A percentile compares a stretch with the other conserved stretches of the same genome.
Evolutionary conservation across 2,113 vertebrate species (phyloP).

Genomic region (Zosterops japonicus): DNA sequence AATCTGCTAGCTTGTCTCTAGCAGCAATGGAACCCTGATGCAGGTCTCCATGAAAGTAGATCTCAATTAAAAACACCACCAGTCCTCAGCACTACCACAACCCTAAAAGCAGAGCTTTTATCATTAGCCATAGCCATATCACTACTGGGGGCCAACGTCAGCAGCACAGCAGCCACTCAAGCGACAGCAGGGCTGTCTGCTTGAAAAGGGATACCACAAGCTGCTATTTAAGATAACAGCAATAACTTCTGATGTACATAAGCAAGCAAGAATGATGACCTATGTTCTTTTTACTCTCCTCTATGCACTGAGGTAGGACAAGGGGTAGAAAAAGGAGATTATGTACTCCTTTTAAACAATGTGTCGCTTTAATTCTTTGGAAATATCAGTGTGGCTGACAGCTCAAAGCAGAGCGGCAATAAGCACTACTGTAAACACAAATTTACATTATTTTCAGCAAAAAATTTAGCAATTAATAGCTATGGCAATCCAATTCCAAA

Average conservation of each 20-base stretch:
- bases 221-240: constrained; percentile 42
- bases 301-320: background rate
- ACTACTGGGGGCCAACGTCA: background rate
- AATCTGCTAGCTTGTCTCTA: background rate
- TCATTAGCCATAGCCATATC: background rate
- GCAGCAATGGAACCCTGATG: background rate
- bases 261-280: constrained; percentile 1
- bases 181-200: background rate
- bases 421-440: background rate
- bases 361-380: background rate
- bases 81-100: background rate
- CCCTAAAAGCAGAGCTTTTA: background rate
- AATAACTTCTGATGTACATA: constrained; percentile 32
- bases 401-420: background rate
- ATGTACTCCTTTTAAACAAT: background rate
- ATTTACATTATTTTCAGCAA: background rate
- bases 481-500: background rate
- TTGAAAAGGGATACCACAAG: constrained; percentile 41
- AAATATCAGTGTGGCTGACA: background rate
- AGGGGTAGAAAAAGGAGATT: background rate
- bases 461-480: background rate
- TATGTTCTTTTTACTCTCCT: background rate
- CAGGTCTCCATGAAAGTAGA: background rate
- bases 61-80: background rate
- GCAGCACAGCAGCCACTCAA: background rate